Evolutionary conservation across 1,140 invertebrate genomes (phyloP), one percentile per base, ranked within the genome.

Genomic region (Drosophila ananassae): DNA sequence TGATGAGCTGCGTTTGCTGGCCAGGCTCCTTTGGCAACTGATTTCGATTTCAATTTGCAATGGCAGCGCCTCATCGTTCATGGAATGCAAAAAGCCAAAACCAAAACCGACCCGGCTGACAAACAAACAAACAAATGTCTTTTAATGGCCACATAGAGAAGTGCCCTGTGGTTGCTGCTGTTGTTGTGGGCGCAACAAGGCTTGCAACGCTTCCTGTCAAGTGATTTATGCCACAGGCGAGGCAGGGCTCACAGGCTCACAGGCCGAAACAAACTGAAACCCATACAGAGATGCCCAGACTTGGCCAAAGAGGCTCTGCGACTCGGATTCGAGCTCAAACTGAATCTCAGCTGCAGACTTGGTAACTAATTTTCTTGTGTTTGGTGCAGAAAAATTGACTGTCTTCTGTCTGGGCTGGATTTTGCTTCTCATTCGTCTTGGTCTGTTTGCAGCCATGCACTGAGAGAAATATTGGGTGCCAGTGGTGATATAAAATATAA

Each of bases 11-110:
- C 41, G 6, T 44, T 17, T 48, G 44, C 41, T 55, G 69, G 44
- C 62, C 58, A 6, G 57, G 50, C 48, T 62, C 74, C 53, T 55
- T 64, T 73, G 58, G 59, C 60, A 85, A 83, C 83, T 89, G 83
- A 89, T 89, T 89, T 89, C 83, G 84, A 89, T 89, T 89, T 89
- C 83, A 89, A 89, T 89, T 83, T 87, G 79, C 79, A 79, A 89
- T 83, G 75, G 79, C 75, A 61, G 68, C 71, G 74, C 74, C 67
- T 81, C 72, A 69, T 55, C 44, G 59, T 58, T 41, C 51, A 56
- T 69, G 80, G 76, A 84, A 83, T 81, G 82, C 82, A 73, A 77
- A 82, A 66, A 60, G 50, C 58, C 62, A 76, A 39, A 68, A 44
- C 32, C 57, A 48, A 32, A 58, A 55, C 53, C 56, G 47, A 54